Percentiles rank a stretch among this genome's conserved stretches.
Evolutionary conservation across 1,140 invertebrate species (phyloP).

Genomic region (Drosophila mayri): DNA sequence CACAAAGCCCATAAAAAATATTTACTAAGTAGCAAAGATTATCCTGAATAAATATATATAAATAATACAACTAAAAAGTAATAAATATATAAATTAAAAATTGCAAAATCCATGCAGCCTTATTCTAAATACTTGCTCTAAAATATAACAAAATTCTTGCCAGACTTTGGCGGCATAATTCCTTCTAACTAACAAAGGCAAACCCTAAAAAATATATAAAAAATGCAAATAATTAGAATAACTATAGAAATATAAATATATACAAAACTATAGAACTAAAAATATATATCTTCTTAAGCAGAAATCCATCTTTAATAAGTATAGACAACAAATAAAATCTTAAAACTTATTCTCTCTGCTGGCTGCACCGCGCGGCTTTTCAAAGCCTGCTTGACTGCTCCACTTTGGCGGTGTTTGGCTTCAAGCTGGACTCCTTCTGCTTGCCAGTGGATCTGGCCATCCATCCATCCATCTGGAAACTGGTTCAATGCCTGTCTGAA

Average conservation of each 20-base stretch:
- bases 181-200: background rate
- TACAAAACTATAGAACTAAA: background rate
- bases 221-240: background rate
- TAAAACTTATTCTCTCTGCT: background rate
- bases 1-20: background rate
- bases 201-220: background rate
- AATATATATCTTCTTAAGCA: too few relatives aligned
- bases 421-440: constrained; percentile 11
- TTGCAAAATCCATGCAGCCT: too few relatives aligned
- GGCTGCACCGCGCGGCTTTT: constrained; percentile 60
- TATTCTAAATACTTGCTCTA: background rate
- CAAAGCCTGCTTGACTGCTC: constrained; percentile 79
- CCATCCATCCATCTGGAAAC: constrained; percentile 70
- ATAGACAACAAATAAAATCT: too few relatives aligned
- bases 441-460: constrained; percentile 59
- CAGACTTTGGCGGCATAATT: background rate
- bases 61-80: background rate
- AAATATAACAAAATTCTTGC: background rate
- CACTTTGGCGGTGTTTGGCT: constrained; percentile 68
- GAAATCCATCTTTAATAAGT: background rate
- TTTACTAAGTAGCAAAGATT: background rate
- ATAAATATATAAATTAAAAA: background rate
- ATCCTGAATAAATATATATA: background rate
- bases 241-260: background rate
- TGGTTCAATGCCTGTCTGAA: constrained; percentile 65